These are phyloP conservation scores for Rousettus madagascariensis DNA, from an alignment of 2,797 vertebrate species.

Conservation along the genomic window DNA sequence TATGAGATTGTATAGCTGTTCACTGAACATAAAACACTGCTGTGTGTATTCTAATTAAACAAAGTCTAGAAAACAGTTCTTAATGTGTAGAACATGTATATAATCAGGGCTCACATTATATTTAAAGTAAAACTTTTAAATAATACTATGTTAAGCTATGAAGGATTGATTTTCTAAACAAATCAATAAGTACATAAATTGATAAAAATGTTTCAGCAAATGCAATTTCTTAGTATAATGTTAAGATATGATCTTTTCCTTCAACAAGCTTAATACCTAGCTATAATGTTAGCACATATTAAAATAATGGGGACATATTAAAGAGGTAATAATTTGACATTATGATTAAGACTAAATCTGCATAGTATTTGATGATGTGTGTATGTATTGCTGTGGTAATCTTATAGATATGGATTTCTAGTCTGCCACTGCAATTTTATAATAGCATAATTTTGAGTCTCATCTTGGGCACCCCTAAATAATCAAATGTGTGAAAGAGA, in stretches of 20 bases:
- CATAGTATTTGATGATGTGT: background rate
- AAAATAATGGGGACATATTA: background rate
- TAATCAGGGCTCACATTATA: background rate
- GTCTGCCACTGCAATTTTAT: background rate
- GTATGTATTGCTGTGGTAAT: background rate
- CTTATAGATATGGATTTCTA: background rate
- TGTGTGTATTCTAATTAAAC: background rate
- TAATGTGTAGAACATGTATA: background rate
- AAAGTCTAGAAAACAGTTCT: background rate
- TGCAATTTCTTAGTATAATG: background rate
- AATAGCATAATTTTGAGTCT: background rate
- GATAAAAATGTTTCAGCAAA: background rate
- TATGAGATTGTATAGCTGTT: background rate
- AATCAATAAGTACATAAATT: background rate
- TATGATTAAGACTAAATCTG: background rate
- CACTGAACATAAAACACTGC: background rate
- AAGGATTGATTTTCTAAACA: background rate
- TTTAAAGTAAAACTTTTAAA: conserved; percentile 1
- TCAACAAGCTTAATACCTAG: background rate
- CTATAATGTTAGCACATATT: background rate
- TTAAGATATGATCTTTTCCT: background rate
- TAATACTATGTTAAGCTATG: background rate
- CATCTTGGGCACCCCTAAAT: background rate
- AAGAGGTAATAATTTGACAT: background rate
- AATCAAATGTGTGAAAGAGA: background rate